A percentile compares a stretch with the other conserved stretches of the same genome.
Conservation (phyloP, 2,888 invertebrate genomes). For the Agonopterix alstromeriana region DNA sequence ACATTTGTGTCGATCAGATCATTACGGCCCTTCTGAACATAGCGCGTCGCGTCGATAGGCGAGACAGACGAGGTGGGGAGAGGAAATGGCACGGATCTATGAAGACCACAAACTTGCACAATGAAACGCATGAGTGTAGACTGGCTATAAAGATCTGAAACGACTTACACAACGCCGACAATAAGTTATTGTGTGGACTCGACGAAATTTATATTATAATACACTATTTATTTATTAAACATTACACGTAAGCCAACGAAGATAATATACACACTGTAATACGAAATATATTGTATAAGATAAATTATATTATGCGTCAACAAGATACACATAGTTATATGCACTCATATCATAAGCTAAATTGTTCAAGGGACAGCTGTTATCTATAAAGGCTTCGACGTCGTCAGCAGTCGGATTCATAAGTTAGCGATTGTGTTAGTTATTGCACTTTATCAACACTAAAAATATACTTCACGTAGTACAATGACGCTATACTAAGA, state of each 20-base stretch:
- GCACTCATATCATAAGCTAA: conserved; percentile 48
- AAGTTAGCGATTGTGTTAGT: conserved; percentile 47
- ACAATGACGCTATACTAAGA: conserved; percentile 23
- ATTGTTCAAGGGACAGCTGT: conserved; percentile 34
- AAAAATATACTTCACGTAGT: conserved; percentile 31
- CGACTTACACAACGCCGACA: conserved; percentile 14
- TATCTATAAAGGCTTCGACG: conserved; percentile 54
- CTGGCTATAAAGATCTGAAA: too few relatives aligned
- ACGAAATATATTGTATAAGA: conserved; percentile 31
- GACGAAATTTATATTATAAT: conserved; percentile 11
- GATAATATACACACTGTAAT: conserved; percentile 41
- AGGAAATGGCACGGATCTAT: too few relatives aligned
- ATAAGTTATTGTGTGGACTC: conserved; percentile 21
- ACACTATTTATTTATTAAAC: conserved; percentile 10
- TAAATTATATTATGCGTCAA: conserved; percentile 70
- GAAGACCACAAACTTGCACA: too few relatives aligned
- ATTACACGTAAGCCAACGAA: conserved; percentile 57
- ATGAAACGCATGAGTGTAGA: too few relatives aligned
- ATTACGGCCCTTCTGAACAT: too few relatives aligned
- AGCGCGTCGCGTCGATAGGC: too few relatives aligned
- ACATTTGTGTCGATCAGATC: background rate
- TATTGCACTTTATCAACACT: conserved; percentile 57
- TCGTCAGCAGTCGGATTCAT: conserved; percentile 44
- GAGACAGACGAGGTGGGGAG: too few relatives aligned
- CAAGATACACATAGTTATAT: conserved; percentile 48